phyloP scores from a whole-genome alignment of 2,113 vertebrate genomes.

The Chrysemys picta region DNA sequence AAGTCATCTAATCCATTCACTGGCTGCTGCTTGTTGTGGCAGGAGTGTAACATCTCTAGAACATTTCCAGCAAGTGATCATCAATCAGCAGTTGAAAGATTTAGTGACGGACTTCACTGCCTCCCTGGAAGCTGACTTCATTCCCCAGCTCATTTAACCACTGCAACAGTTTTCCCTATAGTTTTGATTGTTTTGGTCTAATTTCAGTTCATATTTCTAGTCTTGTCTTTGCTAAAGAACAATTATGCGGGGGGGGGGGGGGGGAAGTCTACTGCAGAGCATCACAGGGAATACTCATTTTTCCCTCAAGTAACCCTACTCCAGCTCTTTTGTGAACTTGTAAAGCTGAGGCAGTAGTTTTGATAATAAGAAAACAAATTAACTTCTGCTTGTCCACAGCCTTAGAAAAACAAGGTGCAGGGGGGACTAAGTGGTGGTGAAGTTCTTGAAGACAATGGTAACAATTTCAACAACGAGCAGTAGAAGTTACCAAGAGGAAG shows the following conservation, averaged over 20 bases:
- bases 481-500: not conserved
- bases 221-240: not conserved
- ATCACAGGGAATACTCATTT: not conserved
- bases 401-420: not conserved
- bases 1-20: not conserved
- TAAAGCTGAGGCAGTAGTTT: not conserved
- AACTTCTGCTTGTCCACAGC: constrained; percentile 1
- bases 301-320: not conserved
- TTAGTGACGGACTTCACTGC: not conserved
- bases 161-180: not conserved
- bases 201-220: not conserved
- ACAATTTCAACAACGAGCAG: not conserved
- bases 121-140: not conserved
- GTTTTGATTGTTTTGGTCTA: not conserved
- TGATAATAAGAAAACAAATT: constrained; percentile 35
- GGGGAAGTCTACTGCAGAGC: not conserved
- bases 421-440: not conserved
- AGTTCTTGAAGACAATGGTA: accelerated
- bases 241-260: not conserved
- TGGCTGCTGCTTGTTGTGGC: too few relatives aligned
- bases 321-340: not conserved
- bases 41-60: not conserved
- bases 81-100: not conserved
- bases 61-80: not conserved
- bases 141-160: not conserved